These are phyloP conservation scores for Spicauda simplicius DNA, from an alignment of 2,888 invertebrate species.

Conservation along the genomic window DNA sequence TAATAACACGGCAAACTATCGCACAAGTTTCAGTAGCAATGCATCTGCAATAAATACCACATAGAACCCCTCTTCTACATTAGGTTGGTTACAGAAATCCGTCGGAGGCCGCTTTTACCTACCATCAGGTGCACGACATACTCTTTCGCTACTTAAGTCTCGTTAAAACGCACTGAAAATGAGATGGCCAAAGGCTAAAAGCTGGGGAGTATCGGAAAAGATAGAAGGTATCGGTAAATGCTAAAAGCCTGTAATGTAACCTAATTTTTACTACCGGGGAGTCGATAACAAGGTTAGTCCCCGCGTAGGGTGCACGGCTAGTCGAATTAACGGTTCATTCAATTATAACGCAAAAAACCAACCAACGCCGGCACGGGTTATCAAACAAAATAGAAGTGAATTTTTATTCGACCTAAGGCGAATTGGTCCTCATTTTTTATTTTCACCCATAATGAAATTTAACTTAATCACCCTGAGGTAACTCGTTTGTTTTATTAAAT, in stretches of 20 bases:
- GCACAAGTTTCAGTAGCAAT: too few relatives aligned
- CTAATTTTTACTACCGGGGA: conserved; percentile 13
- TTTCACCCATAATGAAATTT: too few relatives aligned
- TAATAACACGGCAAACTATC: too few relatives aligned
- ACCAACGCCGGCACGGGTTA: neutral
- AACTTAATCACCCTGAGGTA: too few relatives aligned
- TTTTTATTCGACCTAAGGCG: neutral
- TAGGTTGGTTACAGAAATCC: too few relatives aligned
- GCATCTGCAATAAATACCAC: too few relatives aligned
- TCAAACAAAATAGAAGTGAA: neutral
- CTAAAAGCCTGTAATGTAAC: conserved; percentile 10
- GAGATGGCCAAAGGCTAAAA: neutral
- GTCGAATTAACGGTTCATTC: neutral
- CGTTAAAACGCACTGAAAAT: too few relatives aligned
- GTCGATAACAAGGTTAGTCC: conserved; percentile 1
- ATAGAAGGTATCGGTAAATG: neutral
- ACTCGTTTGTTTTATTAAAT: too few relatives aligned
- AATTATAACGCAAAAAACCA: neutral
- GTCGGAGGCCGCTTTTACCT: too few relatives aligned
- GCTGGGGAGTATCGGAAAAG: neutral
- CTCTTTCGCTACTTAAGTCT: too few relatives aligned
- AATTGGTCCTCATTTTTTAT: neutral
- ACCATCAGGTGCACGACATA: too few relatives aligned
- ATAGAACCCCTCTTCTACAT: too few relatives aligned
- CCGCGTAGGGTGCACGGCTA: conserved; percentile 3